Conservation (phyloP, 2,113 vertebrate genomes). For the Burhinus oedicnemus region DNA sequence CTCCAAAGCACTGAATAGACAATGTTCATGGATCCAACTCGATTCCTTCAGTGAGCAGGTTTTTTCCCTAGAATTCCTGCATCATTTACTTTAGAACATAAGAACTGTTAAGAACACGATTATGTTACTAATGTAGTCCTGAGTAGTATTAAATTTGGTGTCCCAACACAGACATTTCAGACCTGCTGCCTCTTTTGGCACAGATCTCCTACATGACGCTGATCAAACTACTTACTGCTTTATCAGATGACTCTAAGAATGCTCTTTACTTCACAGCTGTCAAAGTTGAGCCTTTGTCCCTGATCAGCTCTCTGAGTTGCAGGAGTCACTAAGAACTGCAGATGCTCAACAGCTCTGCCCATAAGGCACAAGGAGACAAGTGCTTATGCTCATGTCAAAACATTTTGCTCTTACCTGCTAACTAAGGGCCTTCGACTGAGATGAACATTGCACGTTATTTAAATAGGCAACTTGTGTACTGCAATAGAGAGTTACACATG, state of each 20-base stretch:
- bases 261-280: not conserved
- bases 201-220: not conserved
- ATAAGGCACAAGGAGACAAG: not conserved
- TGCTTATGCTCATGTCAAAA: not conserved
- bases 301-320: not conserved
- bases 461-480: not conserved
- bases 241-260: not conserved
- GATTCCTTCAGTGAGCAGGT: not conserved
- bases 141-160: not conserved
- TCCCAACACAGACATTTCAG: not conserved
- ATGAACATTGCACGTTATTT: not conserved
- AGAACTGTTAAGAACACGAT: not conserved
- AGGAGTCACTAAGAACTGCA: not conserved
- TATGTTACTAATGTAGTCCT: not conserved
- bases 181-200: not conserved
- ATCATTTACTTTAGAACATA: not conserved
- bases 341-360: not conserved
- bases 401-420: not conserved
- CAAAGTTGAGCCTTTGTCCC: not conserved
- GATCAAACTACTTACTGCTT: not conserved
- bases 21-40: not conserved
- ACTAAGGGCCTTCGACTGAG: not conserved
- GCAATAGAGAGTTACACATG: not conserved
- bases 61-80: not conserved
- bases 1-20: not conserved